phyloP scores from a whole-genome alignment of 2,797 vertebrate species.

The Calcarius lapponicus region DNA sequence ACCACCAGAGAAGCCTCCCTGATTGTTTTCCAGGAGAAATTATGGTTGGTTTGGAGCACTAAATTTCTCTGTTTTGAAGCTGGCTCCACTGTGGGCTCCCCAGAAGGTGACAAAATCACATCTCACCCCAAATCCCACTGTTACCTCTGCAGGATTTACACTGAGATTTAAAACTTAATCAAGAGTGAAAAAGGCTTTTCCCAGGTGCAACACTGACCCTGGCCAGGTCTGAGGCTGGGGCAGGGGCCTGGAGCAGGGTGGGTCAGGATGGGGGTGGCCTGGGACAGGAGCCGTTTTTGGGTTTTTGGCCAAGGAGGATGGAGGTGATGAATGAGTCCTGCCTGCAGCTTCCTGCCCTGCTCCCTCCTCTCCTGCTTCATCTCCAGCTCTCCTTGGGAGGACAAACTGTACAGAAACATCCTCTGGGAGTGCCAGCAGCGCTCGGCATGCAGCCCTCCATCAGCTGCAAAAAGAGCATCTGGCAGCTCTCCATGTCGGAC shows the following conservation, averaged over 20 bases:
- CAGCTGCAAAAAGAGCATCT: neutral
- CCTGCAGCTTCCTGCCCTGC: neutral
- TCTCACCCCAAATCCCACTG: neutral
- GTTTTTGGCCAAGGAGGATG: rapidly evolving
- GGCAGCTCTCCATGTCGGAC: neutral
- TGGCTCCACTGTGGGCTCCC: neutral
- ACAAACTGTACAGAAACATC: neutral
- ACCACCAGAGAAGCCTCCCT: neutral
- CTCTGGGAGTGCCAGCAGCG: neutral
- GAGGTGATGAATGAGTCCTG: neutral
- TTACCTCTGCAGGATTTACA: neutral
- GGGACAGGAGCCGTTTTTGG: rapidly evolving
- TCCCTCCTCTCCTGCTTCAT: neutral
- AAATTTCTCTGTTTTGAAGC: neutral
- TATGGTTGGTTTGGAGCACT: neutral
- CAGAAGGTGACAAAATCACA: neutral
- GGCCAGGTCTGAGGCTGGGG: neutral
- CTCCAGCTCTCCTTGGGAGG: neutral
- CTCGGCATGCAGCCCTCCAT: neutral
- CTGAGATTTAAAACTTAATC: neutral
- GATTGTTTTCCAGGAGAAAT: neutral
- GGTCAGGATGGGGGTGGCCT: neutral
- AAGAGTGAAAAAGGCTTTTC: neutral
- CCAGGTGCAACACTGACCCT: rapidly evolving
- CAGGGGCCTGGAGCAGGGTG: neutral